Conservation (phyloP, 1,140 invertebrate species). For the Drosophila sechellia region DNA sequence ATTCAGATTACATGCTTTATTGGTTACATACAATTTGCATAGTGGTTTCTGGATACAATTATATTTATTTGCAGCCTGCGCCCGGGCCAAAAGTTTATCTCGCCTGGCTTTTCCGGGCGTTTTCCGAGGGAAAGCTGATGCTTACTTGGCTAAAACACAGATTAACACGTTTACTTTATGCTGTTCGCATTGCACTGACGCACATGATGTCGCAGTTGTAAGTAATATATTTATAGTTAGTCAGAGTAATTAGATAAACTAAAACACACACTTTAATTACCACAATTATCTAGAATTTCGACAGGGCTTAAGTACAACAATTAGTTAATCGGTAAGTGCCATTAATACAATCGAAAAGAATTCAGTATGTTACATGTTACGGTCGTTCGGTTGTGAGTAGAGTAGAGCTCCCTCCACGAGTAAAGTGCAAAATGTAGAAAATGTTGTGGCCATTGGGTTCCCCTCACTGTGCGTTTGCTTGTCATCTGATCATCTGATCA, state of each 20-base stretch:
- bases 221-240: slow-evolving; percentile 46
- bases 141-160: slow-evolving; percentile 82
- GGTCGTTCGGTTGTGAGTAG: slow-evolving; percentile 26
- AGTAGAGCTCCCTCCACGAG: slow-evolving; percentile 19
- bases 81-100: slow-evolving; percentile 26
- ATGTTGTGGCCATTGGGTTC: slow-evolving; percentile 46
- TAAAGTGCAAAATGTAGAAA: slow-evolving; percentile 59
- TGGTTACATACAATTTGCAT: slow-evolving; percentile 72
- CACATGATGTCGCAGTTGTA: slow-evolving; percentile 45
- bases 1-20: slow-evolving; percentile 78
- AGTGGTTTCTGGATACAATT: slow-evolving; percentile 62
- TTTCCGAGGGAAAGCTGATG: slow-evolving; percentile 35
- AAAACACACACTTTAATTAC: slow-evolving; percentile 73
- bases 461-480: slow-evolving; percentile 47
- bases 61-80: slow-evolving; percentile 40
- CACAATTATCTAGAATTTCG: slow-evolving; percentile 77
- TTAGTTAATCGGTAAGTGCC: slow-evolving; percentile 68
- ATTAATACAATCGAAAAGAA: slow-evolving; percentile 51
- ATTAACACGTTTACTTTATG: slow-evolving; percentile 78
- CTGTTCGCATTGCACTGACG: slow-evolving; percentile 60
- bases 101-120: slow-evolving; percentile 20
- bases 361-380: slow-evolving; percentile 48
- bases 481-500: background rate
- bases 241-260: slow-evolving; percentile 57
- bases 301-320: slow-evolving; percentile 72